Base-by-base conservation (phyloP, 2,888 invertebrate species). In the Odontothrips loti region DNA sequence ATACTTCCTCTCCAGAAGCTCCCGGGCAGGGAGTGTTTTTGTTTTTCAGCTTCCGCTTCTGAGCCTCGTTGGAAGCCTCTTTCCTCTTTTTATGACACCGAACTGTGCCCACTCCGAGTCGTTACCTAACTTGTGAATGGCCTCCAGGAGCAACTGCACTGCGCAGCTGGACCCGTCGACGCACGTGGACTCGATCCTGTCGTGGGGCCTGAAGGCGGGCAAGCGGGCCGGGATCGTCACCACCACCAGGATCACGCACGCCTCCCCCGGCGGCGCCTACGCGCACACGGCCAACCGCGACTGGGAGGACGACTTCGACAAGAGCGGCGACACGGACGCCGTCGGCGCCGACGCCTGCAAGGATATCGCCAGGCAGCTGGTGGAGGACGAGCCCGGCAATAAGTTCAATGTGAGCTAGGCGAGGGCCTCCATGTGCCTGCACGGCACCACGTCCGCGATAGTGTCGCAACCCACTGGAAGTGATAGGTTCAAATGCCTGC, bases 291-390 rank as follows among this genome's bases (percentile, higher is more conserved):
- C 93, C 0, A 90, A 92, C 83, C 88, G 95, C 1, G 90, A 93
- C 84, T 95, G 94, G 92, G 95, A 95, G 86, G 90, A 89, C 29
- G 94, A 95, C 84, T 88, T 87, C 0, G 90, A 92, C 63, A 86
- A 93, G 0, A 87, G 89, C 0, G 85, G 87, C 0, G 88, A 89
- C 29, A 89, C 90, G 20, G 87, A 87, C 51, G 23, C 12, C 68
- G 88, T 91, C 82, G 86, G 89, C 0, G 85, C 88, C 17, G 68
- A 75, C 23, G 88, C 88, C 1, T 94, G 94, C 86, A 87, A 88
- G 79, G 95, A 95, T 84, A 94, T 95, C 82, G 95, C 94, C 0
- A 89, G 90, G 80, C 95, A 95, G 85, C 88, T 95, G 15, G 87
- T 95, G 4, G 89, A 89, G 79, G 89, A 90, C 17, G 89, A 90